Conservation (phyloP, 2,888 invertebrate species). For the Sinodicranocentrus sp. region DNA sequence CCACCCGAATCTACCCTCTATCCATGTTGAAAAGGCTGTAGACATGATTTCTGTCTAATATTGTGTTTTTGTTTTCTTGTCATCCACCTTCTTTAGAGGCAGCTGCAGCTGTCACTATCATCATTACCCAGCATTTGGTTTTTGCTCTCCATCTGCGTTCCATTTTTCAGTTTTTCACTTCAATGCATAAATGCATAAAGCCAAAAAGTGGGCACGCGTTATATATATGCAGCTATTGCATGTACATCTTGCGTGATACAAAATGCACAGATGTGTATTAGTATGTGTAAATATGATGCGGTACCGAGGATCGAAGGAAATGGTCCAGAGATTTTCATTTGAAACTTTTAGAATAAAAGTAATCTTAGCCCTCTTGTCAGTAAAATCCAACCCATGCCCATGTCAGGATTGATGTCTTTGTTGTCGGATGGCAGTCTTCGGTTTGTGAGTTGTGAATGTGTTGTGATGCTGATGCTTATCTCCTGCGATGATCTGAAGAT, state of each 20-base stretch:
- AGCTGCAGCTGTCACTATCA: slow-evolving; percentile 46
- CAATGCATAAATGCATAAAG: slow-evolving; percentile 23
- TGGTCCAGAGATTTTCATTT: slow-evolving; percentile 15
- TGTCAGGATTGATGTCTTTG: slow-evolving; percentile 48
- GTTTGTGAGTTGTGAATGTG: slow-evolving; percentile 27
- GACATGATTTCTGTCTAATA: slow-evolving; percentile 21
- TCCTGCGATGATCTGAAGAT: slow-evolving; percentile 39
- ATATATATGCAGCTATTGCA: background rate
- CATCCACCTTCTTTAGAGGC: slow-evolving; percentile 24
- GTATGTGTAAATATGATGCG: background rate
- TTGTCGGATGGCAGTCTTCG: slow-evolving; percentile 20
- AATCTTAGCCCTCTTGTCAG: background rate
- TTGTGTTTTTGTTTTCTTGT: slow-evolving; percentile 43
- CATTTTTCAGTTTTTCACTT: slow-evolving; percentile 43
- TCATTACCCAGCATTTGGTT: slow-evolving; percentile 37
- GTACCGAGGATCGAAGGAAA: background rate
- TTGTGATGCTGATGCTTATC: slow-evolving; percentile 51
- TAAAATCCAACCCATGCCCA: background rate
- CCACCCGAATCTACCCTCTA: background rate
- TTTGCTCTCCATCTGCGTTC: slow-evolving; percentile 51
- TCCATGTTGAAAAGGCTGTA: background rate
- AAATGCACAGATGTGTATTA: background rate
- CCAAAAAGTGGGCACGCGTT: slow-evolving; percentile 36
- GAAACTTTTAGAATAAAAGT: background rate
- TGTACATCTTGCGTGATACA: slow-evolving; percentile 2